Evolutionary conservation across 2,113 vertebrate genomes (phyloP).

Genomic region (Rhinolophus ferrumequinum): DNA sequence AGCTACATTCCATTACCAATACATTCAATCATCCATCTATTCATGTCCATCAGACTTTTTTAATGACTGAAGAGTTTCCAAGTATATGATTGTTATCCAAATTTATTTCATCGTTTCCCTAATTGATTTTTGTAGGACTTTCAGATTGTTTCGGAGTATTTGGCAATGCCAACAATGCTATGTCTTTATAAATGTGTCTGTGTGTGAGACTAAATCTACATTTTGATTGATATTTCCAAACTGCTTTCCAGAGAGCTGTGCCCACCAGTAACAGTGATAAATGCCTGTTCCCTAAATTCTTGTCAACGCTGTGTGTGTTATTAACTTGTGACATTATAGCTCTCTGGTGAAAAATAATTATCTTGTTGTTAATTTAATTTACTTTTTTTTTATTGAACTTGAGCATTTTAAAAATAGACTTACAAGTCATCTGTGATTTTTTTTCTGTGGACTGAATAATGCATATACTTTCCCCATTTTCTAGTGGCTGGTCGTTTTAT

Average conservation of each 20-base stretch:
- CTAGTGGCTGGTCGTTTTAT: background rate
- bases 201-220: background rate
- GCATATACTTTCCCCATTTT: background rate
- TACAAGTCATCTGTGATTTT: background rate
- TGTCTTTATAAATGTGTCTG: background rate
- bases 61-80: background rate
- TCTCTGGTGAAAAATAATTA: background rate
- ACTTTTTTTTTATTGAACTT: background rate
- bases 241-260: background rate
- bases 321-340: background rate
- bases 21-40: background rate
- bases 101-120: background rate
- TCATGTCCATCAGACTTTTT: background rate
- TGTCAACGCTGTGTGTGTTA: background rate
- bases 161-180: too few relatives aligned
- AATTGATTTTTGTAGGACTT: background rate
- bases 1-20: background rate
- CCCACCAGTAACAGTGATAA: rapidly evolving
- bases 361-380: conserved; percentile 1
- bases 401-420: background rate
- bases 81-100: background rate
- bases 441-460: background rate
- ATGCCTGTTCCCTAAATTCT: background rate
- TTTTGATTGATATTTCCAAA: background rate
- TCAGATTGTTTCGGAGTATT: background rate